Evolutionary conservation across 2,797 vertebrate species (phyloP).

Genomic region (Capromys pilorides): DNA sequence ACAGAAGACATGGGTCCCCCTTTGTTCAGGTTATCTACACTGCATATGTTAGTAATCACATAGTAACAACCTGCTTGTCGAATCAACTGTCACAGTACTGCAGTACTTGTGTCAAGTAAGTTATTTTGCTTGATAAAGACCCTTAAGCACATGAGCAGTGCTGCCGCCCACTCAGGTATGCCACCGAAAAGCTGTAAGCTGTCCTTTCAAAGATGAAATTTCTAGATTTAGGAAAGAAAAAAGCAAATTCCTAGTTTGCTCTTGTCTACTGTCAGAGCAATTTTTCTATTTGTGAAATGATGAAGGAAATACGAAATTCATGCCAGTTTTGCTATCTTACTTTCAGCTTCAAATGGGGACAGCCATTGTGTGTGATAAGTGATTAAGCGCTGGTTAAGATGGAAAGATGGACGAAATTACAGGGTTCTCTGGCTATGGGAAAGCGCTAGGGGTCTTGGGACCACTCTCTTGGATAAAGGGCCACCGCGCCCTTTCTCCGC

Average conservation of each 20-base stretch:
- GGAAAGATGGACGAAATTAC: background rate
- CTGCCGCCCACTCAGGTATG: background rate
- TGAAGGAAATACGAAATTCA: background rate
- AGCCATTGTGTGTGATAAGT: too few species aligned
- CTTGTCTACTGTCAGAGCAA: too few species aligned
- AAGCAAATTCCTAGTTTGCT: background rate
- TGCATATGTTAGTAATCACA: background rate
- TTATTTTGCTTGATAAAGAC: background rate
- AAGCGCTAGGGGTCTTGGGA: too few species aligned
- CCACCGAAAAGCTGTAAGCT: background rate
- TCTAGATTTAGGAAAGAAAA: background rate
- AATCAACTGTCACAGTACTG: background rate
- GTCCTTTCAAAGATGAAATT: background rate
- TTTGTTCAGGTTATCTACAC: too few species aligned
- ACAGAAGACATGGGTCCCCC: background rate
- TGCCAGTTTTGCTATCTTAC: background rate
- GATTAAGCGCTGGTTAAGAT: background rate
- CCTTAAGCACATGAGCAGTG: too few species aligned
- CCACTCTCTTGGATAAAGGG: too few species aligned
- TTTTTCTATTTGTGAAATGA: background rate
- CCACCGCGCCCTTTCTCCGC: background rate
- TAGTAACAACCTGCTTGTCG: background rate
- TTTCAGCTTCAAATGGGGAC: background rate
- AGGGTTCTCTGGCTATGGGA: background rate
- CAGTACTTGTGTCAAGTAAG: background rate